Conservation (phyloP, 1,140 invertebrate species). For the Bombus superbus region DNA sequence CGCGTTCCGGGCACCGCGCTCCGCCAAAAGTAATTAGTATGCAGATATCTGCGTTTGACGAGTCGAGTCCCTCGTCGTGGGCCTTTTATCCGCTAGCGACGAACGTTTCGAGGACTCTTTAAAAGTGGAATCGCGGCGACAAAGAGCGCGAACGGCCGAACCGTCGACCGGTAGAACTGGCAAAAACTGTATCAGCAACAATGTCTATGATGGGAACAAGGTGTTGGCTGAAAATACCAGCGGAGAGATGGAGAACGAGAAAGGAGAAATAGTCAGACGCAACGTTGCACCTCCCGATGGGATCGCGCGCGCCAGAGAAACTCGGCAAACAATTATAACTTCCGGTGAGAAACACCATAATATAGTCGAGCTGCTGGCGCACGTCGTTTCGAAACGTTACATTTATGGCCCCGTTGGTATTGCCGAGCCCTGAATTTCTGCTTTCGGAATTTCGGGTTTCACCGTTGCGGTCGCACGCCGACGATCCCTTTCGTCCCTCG, state of each 20-base stretch:
- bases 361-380: conserved; percentile 59
- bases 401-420: conserved; percentile 74
- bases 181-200: conserved; percentile 25
- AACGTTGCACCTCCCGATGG: conserved; percentile 51
- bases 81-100: neutral
- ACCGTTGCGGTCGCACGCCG: conserved; percentile 50
- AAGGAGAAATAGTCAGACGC: conserved; percentile 6
- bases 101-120: neutral
- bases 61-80: neutral
- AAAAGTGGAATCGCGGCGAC: too few relatives aligned
- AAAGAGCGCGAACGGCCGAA: too few relatives aligned
- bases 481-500: conserved; percentile 35
- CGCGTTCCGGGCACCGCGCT: neutral
- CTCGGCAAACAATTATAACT: conserved; percentile 79
- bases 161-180: neutral
- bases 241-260: conserved; percentile 1
- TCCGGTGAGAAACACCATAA: conserved; percentile 71
- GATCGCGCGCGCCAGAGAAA: conserved; percentile 65
- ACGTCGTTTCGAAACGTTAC: conserved; percentile 71
- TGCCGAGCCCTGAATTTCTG: conserved; percentile 68
- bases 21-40: conserved; percentile 26
- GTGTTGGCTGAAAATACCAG: conserved; percentile 27
- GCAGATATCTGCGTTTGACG: neutral
- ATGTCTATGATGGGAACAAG: conserved; percentile 32
- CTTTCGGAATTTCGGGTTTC: conserved; percentile 64